These are phyloP conservation scores for Sorex araneus DNA, from an alignment of 2,113 vertebrate species.

Conservation along the genomic window DNA sequence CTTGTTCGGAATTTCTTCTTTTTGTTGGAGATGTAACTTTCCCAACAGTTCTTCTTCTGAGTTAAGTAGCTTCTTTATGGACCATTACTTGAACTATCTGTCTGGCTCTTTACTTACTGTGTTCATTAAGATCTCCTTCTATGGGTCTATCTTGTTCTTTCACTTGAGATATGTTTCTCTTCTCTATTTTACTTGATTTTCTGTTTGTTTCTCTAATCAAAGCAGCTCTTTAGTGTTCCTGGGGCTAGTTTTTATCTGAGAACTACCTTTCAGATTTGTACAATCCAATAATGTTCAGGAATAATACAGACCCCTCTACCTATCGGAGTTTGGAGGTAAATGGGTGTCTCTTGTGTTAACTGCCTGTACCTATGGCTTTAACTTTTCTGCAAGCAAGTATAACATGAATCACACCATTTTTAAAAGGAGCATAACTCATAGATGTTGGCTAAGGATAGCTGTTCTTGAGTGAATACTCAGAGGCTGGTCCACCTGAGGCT, in stretches of 20 bases:
- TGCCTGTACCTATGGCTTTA: background rate
- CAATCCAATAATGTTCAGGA: background rate
- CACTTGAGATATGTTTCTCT: background rate
- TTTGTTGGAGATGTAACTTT: background rate
- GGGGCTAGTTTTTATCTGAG: background rate
- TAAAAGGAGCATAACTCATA: background rate
- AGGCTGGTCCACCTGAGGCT: background rate
- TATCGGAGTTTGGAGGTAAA: background rate
- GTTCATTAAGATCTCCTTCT: background rate
- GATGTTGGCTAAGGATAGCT: background rate
- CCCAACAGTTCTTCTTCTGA: background rate
- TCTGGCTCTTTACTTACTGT: background rate
- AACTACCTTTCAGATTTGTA: background rate
- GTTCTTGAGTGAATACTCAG: background rate
- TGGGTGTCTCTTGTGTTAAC: background rate
- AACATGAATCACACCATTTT: background rate
- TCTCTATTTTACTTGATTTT: background rate
- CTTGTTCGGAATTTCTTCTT: background rate
- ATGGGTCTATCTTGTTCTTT: background rate
- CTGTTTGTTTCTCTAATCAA: background rate
- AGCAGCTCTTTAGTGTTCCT: background rate
- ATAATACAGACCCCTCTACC: background rate
- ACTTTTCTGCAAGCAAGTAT: background rate
- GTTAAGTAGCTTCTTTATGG: background rate
- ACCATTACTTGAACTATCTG: background rate